Conservation (phyloP, 2,797 vertebrate genomes). For the Scyliorhinus canicula region DNA sequence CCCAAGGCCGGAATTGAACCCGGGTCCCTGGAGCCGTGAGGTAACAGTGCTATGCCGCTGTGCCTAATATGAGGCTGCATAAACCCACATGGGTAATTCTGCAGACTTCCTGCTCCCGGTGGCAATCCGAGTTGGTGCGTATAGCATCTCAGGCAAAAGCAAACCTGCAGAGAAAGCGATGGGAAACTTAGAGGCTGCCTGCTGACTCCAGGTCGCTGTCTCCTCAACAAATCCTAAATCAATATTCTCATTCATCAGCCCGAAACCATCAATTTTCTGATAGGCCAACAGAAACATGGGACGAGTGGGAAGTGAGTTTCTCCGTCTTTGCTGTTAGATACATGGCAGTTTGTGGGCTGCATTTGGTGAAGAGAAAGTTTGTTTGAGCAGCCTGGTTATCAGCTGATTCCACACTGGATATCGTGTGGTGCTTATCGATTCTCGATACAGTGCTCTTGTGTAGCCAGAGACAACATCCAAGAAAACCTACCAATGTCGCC, state of each 20-base stretch:
- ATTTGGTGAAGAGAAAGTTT: not conserved
- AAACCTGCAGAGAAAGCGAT: not conserved
- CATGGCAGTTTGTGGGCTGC: not conserved
- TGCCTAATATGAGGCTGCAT: too few relatives aligned
- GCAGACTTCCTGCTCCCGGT: not conserved
- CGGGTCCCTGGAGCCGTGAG: too few relatives aligned
- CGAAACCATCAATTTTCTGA: not conserved
- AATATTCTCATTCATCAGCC: not conserved
- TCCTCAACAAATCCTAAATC: not conserved
- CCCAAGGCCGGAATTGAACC: too few relatives aligned
- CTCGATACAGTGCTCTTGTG: not conserved
- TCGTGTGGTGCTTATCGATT: not conserved
- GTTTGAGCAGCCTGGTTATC: not conserved
- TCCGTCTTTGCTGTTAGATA: not conserved
- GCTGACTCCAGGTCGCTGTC: not conserved
- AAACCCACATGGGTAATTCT: too few relatives aligned
- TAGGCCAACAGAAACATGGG: not conserved
- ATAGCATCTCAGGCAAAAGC: not conserved
- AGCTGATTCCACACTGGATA: not conserved
- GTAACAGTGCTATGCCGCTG: too few relatives aligned
- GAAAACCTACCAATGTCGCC: not conserved
- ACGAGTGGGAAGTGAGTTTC: not conserved
- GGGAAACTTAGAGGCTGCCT: not conserved
- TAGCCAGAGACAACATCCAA: not conserved
- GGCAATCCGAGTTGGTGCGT: not conserved